Base-by-base conservation (phyloP, 2,113 vertebrate genomes). In the Baryphthengus martii region DNA sequence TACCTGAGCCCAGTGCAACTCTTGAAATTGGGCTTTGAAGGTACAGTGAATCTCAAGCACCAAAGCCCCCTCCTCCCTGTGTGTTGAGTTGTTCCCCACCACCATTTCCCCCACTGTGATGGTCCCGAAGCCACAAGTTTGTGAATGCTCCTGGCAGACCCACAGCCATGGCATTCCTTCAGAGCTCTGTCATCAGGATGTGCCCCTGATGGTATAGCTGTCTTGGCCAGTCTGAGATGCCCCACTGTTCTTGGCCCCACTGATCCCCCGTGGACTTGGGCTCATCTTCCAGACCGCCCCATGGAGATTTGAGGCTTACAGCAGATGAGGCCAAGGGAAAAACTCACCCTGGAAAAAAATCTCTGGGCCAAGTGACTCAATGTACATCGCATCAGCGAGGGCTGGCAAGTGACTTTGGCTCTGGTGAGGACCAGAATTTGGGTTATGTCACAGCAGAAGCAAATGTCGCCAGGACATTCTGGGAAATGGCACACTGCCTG, bases 351-450 rank as follows among this genome's bases (percentile, higher is more conserved):
- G 91, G 85, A 96, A 95, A 94, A 71, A 56, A 66, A 58, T 9
- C 11, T 12, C 28, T 37, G 11, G 29, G 85, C 89, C 74, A 77
- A 94, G 73, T 82, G 71, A 94, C 71, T 93, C 82, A 82, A 7
- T 0, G 1, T 10, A n/a, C 0, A 0, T 78, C 20, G 17, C 5
- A 21, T 73, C 58, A 66, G 31, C 18, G 56, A 49, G n/a, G 39
- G 49, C 5, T 79, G 52, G 50, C 0, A 0, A 76, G 66, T 11
- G 0, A 42, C 2, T 1, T 1, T 8, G 4, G 50, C 23, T 52
- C 66, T 85, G 61, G 35, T 6, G 1, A 29, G 24, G 31, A 47
- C 2, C 0, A 35, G 58, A 76, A 55, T 31, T 20, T 1, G 4
- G 6, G 17, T 71, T 84, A 29, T 35, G 33, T 66, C 79, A 77